Percentiles rank a stretch among this genome's conserved stretches.
Conservation (phyloP, 1,140 invertebrate species). For the Formica selysi region DNA sequence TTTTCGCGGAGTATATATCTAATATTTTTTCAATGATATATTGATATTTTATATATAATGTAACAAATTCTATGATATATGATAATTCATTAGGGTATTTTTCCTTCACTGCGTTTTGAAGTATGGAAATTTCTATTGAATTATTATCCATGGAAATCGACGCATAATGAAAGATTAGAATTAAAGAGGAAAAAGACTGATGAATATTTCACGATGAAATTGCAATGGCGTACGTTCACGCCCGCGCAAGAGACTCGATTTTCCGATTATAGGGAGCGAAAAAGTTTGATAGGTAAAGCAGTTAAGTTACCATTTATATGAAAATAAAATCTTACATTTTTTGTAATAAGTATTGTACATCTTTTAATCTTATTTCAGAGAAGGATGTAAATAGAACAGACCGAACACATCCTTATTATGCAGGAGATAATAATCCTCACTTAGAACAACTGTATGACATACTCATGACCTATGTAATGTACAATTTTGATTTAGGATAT, state of each 20-base stretch:
- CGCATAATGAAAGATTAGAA: slow-evolving; percentile 90
- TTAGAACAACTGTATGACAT: slow-evolving; percentile 95
- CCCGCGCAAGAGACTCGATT: slow-evolving; percentile 96
- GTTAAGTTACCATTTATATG: slow-evolving; percentile 7
- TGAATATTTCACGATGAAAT: slow-evolving; percentile 98
- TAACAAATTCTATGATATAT: slow-evolving; percentile 2
- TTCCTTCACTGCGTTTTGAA: slow-evolving; percentile 91
- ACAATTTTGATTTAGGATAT: slow-evolving; percentile 99
- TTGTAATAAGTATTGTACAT: slow-evolving; percentile 1
- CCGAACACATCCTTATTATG: slow-evolving; percentile 95
- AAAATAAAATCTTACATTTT: not conserved
- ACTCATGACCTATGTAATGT: slow-evolving; percentile 99
- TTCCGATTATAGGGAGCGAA: slow-evolving; percentile 95
- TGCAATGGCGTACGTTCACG: slow-evolving; percentile 97
- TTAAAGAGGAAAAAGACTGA: slow-evolving; percentile 91
- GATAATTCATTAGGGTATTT: slow-evolving; percentile 88
- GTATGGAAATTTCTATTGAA: slow-evolving; percentile 98
- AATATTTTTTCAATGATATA: not conserved
- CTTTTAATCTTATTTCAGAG: slow-evolving; percentile 88
- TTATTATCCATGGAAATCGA: slow-evolving; percentile 95
- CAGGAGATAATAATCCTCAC: slow-evolving; percentile 96
- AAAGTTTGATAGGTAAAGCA: slow-evolving; percentile 94
- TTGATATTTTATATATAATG: not conserved
- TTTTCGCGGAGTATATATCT: slow-evolving; percentile 93
- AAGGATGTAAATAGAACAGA: slow-evolving; percentile 99